Evolutionary conservation across 2,888 invertebrate species (phyloP), one percentile per base, ranked within the genome.

Genomic region (Agrotis exclamationis): DNA sequence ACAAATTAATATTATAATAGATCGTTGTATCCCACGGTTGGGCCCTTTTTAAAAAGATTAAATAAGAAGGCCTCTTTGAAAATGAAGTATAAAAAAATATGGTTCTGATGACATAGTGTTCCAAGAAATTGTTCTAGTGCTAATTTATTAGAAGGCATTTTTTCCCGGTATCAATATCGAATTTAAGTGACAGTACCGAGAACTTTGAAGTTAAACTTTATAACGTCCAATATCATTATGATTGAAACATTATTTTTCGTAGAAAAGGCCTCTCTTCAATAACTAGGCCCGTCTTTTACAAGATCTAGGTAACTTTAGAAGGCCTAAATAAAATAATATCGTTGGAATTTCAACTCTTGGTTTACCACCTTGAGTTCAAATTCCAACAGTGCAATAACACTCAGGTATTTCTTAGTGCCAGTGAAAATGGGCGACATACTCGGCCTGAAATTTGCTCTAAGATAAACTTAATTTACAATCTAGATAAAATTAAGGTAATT

Each of bases 401-500:
- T 1, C 11, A 39, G 11, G 39, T 39, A 39, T 39, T 39, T 39
- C 39, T 39, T 39, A 39, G 11, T 39, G 39, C 39, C 11, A 11
- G 39, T 39, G 9, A 11, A 39, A 39, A 11, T 39, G 39, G 9
- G 11, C 39, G 39, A 39, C 39, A 39, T 9, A 11, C 39, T 11
- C 9, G 9, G 39, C 9, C 11, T 39, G 39, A 39, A 9, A 39
- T 39, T 39, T 39, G 11, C 44, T 56, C 22, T 50, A 18, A 58
- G 22, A 18, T 58, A 33, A 72, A 48, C 24, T 72, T 58, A 44
- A 58, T 74, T 79, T 70, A 51, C 16, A 16, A 51, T 77, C 57
- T 70, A 47, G 72, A 57, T 69, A 22, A 59, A 59, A 59, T 54
- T 54, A 44, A 57, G 18, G 28, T 33, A 13, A 60, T 24, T 60